These are phyloP conservation scores for Axinella damicornis DNA, from an alignment of 37 sponge, comb jelly and placozoan species.

Conservation along the genomic window DNA sequence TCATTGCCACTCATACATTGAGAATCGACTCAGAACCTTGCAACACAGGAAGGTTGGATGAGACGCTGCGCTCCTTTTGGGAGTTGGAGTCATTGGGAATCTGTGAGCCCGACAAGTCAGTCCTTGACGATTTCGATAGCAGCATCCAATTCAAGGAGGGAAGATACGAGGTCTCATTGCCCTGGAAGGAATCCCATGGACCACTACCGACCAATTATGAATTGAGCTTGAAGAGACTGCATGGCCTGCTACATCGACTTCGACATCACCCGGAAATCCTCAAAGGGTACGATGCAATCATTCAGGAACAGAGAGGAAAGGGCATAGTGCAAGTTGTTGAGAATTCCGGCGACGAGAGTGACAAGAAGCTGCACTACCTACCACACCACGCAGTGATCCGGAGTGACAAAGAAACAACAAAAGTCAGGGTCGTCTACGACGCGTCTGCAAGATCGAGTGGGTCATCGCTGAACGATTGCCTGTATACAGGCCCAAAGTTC, in stretches of 20 bases:
- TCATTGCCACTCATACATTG: slow-evolving; percentile 14
- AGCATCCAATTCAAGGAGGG: neutral
- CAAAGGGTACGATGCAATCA: slow-evolving; percentile 29
- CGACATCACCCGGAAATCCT: slow-evolving; percentile 1
- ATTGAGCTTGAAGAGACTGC: slow-evolving; percentile 3
- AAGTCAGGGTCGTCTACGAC: slow-evolving; percentile 16
- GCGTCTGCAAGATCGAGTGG: slow-evolving; percentile 22
- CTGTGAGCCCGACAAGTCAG: neutral
- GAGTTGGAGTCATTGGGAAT: slow-evolving; percentile 6
- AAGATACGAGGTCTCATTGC: too few relatives aligned
- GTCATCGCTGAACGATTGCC: slow-evolving; percentile 19
- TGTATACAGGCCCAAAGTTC: slow-evolving; percentile 13
- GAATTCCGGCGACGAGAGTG: neutral
- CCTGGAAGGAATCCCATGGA: slow-evolving; percentile 31
- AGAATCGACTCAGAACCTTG: neutral
- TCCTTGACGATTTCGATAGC: slow-evolving; percentile 7
- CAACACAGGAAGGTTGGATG: neutral
- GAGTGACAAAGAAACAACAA: slow-evolving; percentile 21
- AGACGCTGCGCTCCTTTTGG: neutral
- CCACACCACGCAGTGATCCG: slow-evolving; percentile 43
- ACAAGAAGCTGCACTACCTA: slow-evolving; percentile 20
- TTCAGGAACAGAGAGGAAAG: slow-evolving; percentile 25
- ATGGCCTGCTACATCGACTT: slow-evolving; percentile 23
- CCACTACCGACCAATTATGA: slow-evolving; percentile 39
- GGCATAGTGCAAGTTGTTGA: slow-evolving; percentile 33